Evolutionary conservation across 2,113 vertebrate genomes (phyloP).

Genomic region (Takifugu flavidus): DNA sequence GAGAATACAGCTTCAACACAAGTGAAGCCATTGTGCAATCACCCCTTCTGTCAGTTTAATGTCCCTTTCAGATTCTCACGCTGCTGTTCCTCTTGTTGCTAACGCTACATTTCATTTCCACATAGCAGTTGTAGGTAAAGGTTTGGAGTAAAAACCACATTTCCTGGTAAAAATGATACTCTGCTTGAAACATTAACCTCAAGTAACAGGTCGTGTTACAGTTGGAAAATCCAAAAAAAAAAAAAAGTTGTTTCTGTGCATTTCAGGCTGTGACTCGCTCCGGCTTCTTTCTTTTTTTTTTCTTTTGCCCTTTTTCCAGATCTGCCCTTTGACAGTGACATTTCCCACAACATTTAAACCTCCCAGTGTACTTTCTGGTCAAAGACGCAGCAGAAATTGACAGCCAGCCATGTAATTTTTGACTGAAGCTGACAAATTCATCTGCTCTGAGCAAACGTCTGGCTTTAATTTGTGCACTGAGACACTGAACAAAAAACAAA

Average conservation of each 20-base stretch:
- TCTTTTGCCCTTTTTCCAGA: too few species aligned
- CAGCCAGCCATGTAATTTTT: constrained; percentile 22
- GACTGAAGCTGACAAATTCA: constrained; percentile 18
- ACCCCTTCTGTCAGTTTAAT: neutral
- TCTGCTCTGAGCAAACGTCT: constrained; percentile 32
- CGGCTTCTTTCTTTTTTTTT: too few species aligned
- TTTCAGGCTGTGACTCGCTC: too few species aligned
- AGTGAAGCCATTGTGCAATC: neutral
- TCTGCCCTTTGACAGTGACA: neutral
- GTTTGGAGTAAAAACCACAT: too few species aligned
- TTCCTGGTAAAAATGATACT: too few species aligned
- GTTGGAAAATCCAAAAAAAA: too few species aligned
- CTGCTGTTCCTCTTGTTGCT: too few species aligned
- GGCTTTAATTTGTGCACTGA: constrained; percentile 44
- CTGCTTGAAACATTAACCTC: too few species aligned
- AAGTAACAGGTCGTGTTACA: too few species aligned
- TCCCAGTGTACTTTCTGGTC: neutral
- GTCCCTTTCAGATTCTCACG: neutral
- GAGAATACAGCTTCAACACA: too few species aligned
- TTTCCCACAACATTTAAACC: constrained; percentile 3
- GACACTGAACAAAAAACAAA: constrained; percentile 13
- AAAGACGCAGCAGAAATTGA: neutral
- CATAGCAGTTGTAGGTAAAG: neutral
- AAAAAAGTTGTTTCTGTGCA: too few species aligned
- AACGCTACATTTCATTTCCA: neutral